Evolutionary conservation across 2,797 vertebrate species (phyloP).

Genomic region (Pseudochromis fuscus): DNA sequence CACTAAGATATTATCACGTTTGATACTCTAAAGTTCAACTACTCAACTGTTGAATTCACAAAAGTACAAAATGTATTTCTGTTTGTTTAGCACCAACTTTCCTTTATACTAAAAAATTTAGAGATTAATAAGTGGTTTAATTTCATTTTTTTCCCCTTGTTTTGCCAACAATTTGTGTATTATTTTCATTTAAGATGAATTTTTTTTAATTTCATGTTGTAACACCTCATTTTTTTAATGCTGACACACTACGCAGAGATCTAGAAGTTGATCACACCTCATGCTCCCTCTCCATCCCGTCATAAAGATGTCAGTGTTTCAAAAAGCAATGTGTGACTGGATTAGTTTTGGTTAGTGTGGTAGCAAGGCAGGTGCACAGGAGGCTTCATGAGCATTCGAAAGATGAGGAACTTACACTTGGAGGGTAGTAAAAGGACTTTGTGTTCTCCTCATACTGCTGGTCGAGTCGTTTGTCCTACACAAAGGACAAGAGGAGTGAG

Average conservation of each 20-base stretch:
- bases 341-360: conserved; percentile 71
- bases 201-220: not conserved
- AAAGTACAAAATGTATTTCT: too few species aligned
- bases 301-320: conserved; percentile 47
- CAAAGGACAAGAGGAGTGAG: not conserved
- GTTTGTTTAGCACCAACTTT: too few species aligned
- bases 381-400: not conserved
- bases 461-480: conserved; percentile 96
- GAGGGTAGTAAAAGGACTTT: conserved; percentile 88
- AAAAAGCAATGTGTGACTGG: conserved; percentile 11
- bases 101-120: too few species aligned
- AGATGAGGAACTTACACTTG: conserved; percentile 88
- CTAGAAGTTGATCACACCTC: not conserved
- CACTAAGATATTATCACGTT: too few species aligned
- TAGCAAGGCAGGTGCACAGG: conserved; percentile 47
- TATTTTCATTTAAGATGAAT: not conserved
- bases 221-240: not conserved
- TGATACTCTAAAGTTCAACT: too few species aligned
- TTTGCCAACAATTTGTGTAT: too few species aligned
- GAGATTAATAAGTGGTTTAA: too few species aligned
- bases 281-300: not conserved
- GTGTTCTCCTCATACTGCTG: conserved; percentile 93
- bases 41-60: too few species aligned
- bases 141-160: too few species aligned
- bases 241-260: not conserved